Conservation (phyloP, 2,888 invertebrate genomes). For the Perithous albicinctus region DNA sequence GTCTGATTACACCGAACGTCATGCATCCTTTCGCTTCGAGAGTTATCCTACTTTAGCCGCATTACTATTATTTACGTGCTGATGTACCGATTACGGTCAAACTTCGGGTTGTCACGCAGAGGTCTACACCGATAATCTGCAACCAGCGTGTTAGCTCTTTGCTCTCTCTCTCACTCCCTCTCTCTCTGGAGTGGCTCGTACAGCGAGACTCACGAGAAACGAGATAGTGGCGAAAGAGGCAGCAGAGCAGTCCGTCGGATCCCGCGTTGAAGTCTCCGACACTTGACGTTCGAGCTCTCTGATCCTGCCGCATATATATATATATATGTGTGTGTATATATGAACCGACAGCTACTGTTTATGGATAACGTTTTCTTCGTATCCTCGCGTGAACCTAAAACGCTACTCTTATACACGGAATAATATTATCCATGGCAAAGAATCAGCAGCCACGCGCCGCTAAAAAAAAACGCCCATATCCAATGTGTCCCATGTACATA, state of each 20-base stretch:
- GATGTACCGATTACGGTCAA: constrained; percentile 28
- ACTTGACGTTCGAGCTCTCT: constrained; percentile 25
- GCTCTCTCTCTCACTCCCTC: too few relatives aligned
- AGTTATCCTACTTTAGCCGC: background rate
- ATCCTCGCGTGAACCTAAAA: constrained; percentile 30
- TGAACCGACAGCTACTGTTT: background rate
- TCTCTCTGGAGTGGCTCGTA: background rate
- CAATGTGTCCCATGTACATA: constrained; percentile 65
- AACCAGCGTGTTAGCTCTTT: background rate
- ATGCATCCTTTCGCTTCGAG: background rate
- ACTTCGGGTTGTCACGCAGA: constrained; percentile 6
- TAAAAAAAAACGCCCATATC: constrained; percentile 61
- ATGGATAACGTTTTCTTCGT: constrained; percentile 15
- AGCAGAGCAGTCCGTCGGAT: constrained; percentile 78
- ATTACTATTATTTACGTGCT: constrained; percentile 12
- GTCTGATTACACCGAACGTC: constrained; percentile 15
- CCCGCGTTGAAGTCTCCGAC: constrained; percentile 81
- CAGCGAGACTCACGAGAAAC: background rate
- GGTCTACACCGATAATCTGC: background rate
- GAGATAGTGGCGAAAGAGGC: constrained; percentile 3
- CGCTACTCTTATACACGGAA: constrained; percentile 48
- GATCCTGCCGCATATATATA: background rate
- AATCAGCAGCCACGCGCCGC: constrained; percentile 47
- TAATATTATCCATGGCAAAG: constrained; percentile 39
- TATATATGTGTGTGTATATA: too few relatives aligned